A percentile compares a stretch with the other conserved stretches of the same genome.
Evolutionary conservation across 2,113 vertebrate species (phyloP).

Genomic region (Malurus alboscapulatus): DNA sequence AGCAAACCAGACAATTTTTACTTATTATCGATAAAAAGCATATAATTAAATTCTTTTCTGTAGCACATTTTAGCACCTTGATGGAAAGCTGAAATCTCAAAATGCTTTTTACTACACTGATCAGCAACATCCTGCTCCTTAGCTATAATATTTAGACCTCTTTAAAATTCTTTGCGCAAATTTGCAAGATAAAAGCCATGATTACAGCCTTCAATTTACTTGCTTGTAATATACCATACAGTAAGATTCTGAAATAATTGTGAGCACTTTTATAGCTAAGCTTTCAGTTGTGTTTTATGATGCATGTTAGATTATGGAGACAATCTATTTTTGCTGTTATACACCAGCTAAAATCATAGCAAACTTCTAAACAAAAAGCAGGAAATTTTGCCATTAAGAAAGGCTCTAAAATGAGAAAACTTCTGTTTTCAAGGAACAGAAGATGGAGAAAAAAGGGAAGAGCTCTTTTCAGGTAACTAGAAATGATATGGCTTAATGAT

Average conservation of each 20-base stretch:
- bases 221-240: not conserved
- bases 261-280: not conserved
- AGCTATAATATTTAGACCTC: not conserved
- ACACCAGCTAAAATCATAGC: not conserved
- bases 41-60: not conserved
- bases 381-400: not conserved
- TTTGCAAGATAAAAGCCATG: constrained; percentile 2
- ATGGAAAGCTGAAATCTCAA: not conserved
- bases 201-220: not conserved
- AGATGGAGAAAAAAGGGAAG: not conserved
- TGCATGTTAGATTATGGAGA: not conserved
- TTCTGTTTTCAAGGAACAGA: not conserved
- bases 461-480: not conserved
- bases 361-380: not conserved
- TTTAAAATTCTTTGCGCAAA: not conserved
- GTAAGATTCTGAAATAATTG: not conserved
- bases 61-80: not conserved
- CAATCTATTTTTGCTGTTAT: not conserved
- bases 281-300: not conserved
- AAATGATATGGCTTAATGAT: not conserved
- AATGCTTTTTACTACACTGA: not conserved
- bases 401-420: not conserved
- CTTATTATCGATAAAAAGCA: not conserved
- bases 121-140: not conserved
- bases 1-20: not conserved